Percentiles rank a stretch among this genome's conserved stretches.
Conservation (phyloP, 2,888 invertebrate genomes). For the Himalopsyche kuldschensis region DNA sequence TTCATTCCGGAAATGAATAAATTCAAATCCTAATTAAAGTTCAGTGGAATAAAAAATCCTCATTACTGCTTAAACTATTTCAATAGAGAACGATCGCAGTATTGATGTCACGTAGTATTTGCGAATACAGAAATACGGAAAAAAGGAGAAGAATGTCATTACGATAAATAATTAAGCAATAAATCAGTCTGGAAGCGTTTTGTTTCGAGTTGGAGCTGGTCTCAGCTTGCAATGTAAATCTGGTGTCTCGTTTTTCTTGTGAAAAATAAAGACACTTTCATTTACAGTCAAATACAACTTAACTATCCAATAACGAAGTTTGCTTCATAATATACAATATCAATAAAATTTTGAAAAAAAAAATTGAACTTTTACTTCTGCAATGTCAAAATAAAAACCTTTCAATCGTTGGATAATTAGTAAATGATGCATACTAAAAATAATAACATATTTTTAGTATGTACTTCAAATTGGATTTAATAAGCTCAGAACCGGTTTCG, state of each 20-base stretch:
- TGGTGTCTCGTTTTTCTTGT: neutral
- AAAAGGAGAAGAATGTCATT: slow-evolving; percentile 9
- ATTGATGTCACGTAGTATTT: neutral
- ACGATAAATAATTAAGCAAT: slow-evolving; percentile 24
- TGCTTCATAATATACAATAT: neutral
- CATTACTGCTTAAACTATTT: neutral
- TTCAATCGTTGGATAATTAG: no score
- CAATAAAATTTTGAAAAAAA: no score
- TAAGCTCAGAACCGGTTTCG: no score
- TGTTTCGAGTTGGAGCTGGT: neutral
- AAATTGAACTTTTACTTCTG: no score
- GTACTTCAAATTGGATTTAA: no score
- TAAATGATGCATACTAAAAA: no score
- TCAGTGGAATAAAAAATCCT: neutral
- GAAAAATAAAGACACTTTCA: neutral
- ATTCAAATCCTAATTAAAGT: neutral
- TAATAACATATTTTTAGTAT: no score
- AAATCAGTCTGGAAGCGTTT: slow-evolving; percentile 10
- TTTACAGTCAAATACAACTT: neutral
- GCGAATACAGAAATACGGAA: neutral
- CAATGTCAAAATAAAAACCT: no score
- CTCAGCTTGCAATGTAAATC: neutral
- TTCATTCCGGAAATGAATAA: neutral
- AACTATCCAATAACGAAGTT: neutral
- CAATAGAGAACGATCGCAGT: neutral